Percentiles rank a stretch among this genome's conserved stretches.
These are phyloP conservation scores for Aphaenogaster ashmeadi DNA, from an alignment of 1,140 invertebrate genomes.

Conservation along the genomic window DNA sequence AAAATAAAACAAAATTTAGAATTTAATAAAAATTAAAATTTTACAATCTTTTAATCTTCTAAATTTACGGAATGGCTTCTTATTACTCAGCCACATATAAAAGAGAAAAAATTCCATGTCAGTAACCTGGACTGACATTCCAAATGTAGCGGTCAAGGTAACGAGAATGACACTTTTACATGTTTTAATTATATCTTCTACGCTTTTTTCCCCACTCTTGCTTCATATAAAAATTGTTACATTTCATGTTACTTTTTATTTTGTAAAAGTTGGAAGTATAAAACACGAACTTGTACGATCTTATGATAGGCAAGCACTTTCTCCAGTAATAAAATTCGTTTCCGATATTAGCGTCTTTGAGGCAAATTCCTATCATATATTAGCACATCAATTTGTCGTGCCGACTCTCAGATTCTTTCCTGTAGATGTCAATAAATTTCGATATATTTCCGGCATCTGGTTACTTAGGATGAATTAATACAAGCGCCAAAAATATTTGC, in stretches of 20 bases:
- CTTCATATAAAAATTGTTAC: background rate
- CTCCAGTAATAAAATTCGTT: conserved; percentile 52
- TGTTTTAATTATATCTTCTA: background rate
- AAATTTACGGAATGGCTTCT: background rate
- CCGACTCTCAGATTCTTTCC: conserved; percentile 18
- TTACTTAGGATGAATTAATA: conserved; percentile 42
- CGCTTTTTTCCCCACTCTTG: background rate
- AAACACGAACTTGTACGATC: background rate
- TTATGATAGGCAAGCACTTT: conserved; percentile 26
- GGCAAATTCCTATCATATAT: conserved; percentile 37
- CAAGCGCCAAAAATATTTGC: background rate
- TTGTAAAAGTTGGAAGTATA: background rate
- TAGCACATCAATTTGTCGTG: conserved; percentile 54
- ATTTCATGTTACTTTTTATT: conserved; percentile 1
- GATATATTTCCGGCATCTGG: conserved; percentile 39
- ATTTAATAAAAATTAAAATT: background rate
- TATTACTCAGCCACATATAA: background rate
- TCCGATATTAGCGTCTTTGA: background rate
- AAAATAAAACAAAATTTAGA: background rate
- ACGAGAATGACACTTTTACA: background rate
- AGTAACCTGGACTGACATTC: background rate
- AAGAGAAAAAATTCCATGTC: background rate
- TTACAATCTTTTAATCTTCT: background rate
- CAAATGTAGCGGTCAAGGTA: background rate
- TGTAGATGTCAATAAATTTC: conserved; percentile 31